These are phyloP conservation scores for Pseudopleuronectes americanus DNA, from an alignment of 2,797 vertebrate genomes.

Conservation along the genomic window DNA sequence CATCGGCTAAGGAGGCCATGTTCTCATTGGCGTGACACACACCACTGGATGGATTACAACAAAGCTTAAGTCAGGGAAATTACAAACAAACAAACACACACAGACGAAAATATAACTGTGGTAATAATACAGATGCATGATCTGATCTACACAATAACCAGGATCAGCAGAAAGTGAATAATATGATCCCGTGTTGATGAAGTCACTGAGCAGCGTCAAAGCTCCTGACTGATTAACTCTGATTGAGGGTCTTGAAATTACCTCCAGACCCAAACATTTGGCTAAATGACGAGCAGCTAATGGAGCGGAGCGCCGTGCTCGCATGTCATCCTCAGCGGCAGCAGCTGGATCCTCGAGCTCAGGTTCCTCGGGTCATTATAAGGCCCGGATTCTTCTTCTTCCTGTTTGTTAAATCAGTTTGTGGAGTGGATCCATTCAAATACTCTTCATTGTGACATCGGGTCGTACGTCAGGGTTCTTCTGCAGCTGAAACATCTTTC, in stretches of 20 bases:
- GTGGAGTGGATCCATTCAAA: conserved; percentile 3
- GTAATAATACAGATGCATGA: too few relatives aligned
- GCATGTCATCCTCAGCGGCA: conserved; percentile 38
- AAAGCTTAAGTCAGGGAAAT: not conserved
- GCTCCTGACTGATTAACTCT: conserved; percentile 35
- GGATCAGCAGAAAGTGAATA: not conserved
- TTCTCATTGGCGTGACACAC: too few relatives aligned
- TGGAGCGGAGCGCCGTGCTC: conserved; percentile 57
- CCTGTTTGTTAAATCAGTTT: conserved; percentile 15
- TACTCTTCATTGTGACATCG: not conserved
- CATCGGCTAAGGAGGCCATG: too few relatives aligned
- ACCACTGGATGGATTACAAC: too few relatives aligned
- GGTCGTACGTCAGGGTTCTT: conserved; percentile 26
- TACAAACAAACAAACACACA: too few relatives aligned
- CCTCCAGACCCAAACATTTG: conserved; percentile 66
- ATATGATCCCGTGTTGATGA: not conserved
- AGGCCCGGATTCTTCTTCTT: conserved; percentile 3
- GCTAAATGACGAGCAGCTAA: conserved; percentile 67
- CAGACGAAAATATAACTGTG: too few relatives aligned
- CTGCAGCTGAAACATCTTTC: conserved; percentile 50
- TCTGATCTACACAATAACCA: too few relatives aligned
- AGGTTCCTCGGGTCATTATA: conserved; percentile 1
- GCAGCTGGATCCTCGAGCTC: conserved; percentile 4
- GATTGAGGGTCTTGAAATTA: conserved; percentile 61
- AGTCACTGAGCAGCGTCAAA: conserved; percentile 20